Percentiles rank a stretch among this genome's conserved stretches.
These are phyloP conservation scores for Aradophagus sp. DNA, from an alignment of 1,140 invertebrate species.

Conservation along the genomic window DNA sequence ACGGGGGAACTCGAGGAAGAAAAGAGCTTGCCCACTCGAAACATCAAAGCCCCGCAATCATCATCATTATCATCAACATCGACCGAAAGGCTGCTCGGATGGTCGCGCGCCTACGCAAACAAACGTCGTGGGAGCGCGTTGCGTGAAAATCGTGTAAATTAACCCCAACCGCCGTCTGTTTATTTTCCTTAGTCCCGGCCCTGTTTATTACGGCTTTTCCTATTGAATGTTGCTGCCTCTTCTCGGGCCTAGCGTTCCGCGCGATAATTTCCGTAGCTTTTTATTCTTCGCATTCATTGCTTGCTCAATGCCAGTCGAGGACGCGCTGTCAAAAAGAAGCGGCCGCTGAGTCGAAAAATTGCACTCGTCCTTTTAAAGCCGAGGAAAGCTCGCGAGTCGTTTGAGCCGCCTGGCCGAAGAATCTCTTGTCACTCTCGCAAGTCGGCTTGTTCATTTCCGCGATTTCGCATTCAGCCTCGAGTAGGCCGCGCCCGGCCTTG, in stretches of 20 bases:
- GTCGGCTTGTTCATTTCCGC: constrained; percentile 53
- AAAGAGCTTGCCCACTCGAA: constrained; percentile 4
- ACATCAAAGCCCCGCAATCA: constrained; percentile 34
- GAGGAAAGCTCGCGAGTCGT: constrained; percentile 49
- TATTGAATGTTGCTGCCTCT: constrained; percentile 41
- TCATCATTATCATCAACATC: constrained; percentile 32
- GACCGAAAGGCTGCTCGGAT: constrained; percentile 29
- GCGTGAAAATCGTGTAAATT: constrained; percentile 50
- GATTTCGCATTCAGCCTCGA: constrained; percentile 53
- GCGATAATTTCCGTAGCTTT: constrained; percentile 54
- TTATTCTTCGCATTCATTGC: constrained; percentile 54
- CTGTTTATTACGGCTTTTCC: constrained; percentile 37
- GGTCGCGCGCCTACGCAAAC: no score
- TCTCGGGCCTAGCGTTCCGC: constrained; percentile 18
- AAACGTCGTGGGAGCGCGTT: constrained; percentile 6
- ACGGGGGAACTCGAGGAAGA: constrained; percentile 9
- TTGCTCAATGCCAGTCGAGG: constrained; percentile 40
- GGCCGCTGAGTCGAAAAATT: constrained; percentile 57
- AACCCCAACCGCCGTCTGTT: constrained; percentile 28
- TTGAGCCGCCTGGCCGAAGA: constrained; percentile 50
- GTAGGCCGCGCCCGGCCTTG: constrained; percentile 43
- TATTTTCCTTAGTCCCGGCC: constrained; percentile 33
- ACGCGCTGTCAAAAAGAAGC: constrained; percentile 43
- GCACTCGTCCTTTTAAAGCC: constrained; percentile 56
- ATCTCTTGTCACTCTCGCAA: constrained; percentile 38